Base-by-base conservation (phyloP, 2,797 vertebrate genomes). In the Mormyrops attenuatus region DNA sequence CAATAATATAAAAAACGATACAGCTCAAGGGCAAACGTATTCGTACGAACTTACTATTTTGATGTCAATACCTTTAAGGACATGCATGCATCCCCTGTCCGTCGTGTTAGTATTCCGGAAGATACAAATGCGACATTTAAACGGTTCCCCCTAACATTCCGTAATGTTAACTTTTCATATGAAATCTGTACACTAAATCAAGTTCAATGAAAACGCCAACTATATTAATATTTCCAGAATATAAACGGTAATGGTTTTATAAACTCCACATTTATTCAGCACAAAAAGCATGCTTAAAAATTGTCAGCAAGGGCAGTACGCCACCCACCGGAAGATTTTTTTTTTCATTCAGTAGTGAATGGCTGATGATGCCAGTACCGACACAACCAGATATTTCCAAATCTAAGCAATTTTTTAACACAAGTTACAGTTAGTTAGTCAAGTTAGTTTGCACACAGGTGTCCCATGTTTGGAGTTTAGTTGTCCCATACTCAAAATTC, bases 21-120 rank as follows among this genome's bases (percentile, higher is more conserved):
- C 47, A 26, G 77, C 3, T 47, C 6, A 41, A 82, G 34, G 22
- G 8, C 22, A 85, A 49, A 52, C 47, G 82, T 84, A 44, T 22
- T 7, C 38, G 7, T 22, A 85, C 3, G 5, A 52, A 52, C 22
- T 85, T 52, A 85, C 82, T 22, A 52, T 26, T 52, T 85, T 85
- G n/a, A 85, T 85, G 82, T 4, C n/a, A 63, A 47, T n/a, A n/a
- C 73, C 52, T 73, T 60, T 57, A 55, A 82, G 8, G n/a, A 57
- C 34, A 44, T 41, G 3, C 77, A 47, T 38, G 15, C 73, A 15
- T 55, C 13, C 38, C 22, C 15, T 13, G 73, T 89, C 34, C 88
- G 88, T 89, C 77, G 53, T 41, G n/a, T 6, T 17, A 89, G n/a
- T 30, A 47, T 47, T 84, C 88, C 88, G 88, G 41, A 80, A 11